Percentiles rank a stretch among this genome's conserved stretches.
Evolutionary conservation across 2,888 invertebrate genomes (phyloP).

Genomic region (Oeneis ivallda): DNA sequence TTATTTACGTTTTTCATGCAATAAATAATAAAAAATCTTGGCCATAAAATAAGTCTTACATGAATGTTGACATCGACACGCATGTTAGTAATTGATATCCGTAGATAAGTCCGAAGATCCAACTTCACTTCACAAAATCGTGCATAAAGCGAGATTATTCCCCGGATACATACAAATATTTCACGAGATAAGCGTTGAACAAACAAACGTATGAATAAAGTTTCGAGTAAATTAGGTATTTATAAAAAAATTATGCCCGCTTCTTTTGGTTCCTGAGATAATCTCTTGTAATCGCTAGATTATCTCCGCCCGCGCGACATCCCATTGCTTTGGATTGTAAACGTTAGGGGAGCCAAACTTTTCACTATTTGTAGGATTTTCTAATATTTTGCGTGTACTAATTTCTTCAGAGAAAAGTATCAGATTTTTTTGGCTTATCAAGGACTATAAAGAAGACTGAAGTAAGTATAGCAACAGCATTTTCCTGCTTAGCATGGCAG

Average conservation of each 20-base stretch:
- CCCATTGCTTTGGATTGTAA: conserved; percentile 38
- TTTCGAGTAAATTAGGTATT: conserved; percentile 69
- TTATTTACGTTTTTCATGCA: conserved; percentile 21
- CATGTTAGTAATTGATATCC: conserved; percentile 35
- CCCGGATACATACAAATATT: conserved; percentile 53
- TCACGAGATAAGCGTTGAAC: conserved; percentile 63
- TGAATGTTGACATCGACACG: conserved; percentile 22
- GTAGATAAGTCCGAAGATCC: conserved; percentile 36
- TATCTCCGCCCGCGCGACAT: conserved; percentile 65
- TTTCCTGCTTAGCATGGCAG: too few species aligned
- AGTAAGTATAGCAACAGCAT: too few species aligned
- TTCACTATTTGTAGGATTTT: neutral
- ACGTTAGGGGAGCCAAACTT: conserved; percentile 13
- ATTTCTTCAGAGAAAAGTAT: neutral
- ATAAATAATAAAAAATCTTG: conserved; percentile 18
- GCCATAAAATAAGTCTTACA: conserved; percentile 21
- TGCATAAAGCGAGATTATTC: conserved; percentile 52
- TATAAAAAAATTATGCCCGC: conserved; percentile 62
- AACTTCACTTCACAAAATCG: conserved; percentile 31
- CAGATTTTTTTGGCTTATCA: too few species aligned
- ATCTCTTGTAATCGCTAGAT: conserved; percentile 72
- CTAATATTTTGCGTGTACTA: neutral
- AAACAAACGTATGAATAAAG: conserved; percentile 66
- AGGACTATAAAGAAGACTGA: too few species aligned
- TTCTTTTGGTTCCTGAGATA: conserved; percentile 57